Base-by-base conservation (phyloP, 2,888 invertebrate genomes). In the Listrodromus nycthemerus region DNA sequence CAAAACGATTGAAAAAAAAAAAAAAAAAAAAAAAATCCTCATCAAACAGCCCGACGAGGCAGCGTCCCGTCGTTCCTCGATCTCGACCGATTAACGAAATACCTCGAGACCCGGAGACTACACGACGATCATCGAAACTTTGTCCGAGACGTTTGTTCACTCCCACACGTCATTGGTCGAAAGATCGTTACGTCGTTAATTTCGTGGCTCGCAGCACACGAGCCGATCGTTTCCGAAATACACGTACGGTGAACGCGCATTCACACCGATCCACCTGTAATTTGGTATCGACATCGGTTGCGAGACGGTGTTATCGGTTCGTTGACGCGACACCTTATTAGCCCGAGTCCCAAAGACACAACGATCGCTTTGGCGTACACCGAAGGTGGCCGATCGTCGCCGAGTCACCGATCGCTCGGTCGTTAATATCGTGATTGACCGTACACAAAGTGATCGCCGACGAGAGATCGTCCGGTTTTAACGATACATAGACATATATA, bases 341-440 rank as follows among this genome's bases (percentile, higher is more conserved):
- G 76, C 45, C 66, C 55, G 27, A 50, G n/a, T 48, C 16, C 30
- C 45, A 7, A 50, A 61, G 24, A 48, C 58, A 69, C 69, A 33
- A 24, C 30, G 58, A 61, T 58, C 74, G 77, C 30, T 76, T 76
- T 67, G 41, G 66, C 66, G 41, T 55, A 74, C 65, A 65, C 27
- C 73, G 65, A 75, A 50, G 75, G 50, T 66, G 52, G 37, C 52
- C 21, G 21, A 16, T 80, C 27, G 50, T 33, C 76, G 63, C 48
- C 65, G 16, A 27, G 58, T 21, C 41, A 37, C 21, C 55, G 78
- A 83, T 82, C 81, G 76, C 81, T 61, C 66, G 33, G 21, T 80
- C 84, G 81, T 86, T 84, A 86, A 86, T 83, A 82, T 76, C 78
- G 65, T 73, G 80, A 84, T 85, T 83, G 80, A 76, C 30, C 75